These are phyloP conservation scores for Calidris pygmaea DNA, from an alignment of 2,113 vertebrate genomes.

Conservation along the genomic window DNA sequence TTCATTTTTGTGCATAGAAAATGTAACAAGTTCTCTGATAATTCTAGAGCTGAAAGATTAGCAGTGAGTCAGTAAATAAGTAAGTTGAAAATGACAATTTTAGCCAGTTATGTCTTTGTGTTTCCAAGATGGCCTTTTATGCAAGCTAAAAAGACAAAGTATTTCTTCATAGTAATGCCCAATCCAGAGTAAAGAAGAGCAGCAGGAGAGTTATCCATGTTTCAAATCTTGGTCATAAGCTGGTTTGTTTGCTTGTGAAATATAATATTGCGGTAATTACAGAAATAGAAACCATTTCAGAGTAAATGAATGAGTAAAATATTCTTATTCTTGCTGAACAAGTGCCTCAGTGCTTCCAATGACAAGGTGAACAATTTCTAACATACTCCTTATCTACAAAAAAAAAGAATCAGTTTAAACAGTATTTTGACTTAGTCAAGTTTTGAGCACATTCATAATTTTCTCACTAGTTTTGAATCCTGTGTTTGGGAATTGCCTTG, in stretches of 20 bases:
- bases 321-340: background rate
- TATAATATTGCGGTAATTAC: constrained; percentile 23
- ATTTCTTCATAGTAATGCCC: background rate
- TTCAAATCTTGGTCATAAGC: background rate
- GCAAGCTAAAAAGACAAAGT: background rate
- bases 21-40: background rate
- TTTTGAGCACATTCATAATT: background rate
- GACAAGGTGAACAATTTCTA: background rate
- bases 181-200: background rate
- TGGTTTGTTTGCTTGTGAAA: constrained; percentile 28
- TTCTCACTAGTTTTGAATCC: background rate
- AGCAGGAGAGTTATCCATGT: background rate
- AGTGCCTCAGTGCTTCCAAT: background rate
- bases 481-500: constrained; percentile 30
- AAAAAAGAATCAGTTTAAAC: background rate
- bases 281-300: constrained; percentile 22
- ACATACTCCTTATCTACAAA: background rate
- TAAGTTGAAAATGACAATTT: background rate
- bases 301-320: constrained; percentile 31
- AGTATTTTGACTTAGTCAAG: background rate
- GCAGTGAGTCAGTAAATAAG: background rate
- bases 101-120: background rate
- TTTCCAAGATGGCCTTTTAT: background rate
- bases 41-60: background rate
- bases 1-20: background rate